Evolutionary conservation across 2,888 invertebrate species (phyloP).

Genomic region (Eristalis intricaria): DNA sequence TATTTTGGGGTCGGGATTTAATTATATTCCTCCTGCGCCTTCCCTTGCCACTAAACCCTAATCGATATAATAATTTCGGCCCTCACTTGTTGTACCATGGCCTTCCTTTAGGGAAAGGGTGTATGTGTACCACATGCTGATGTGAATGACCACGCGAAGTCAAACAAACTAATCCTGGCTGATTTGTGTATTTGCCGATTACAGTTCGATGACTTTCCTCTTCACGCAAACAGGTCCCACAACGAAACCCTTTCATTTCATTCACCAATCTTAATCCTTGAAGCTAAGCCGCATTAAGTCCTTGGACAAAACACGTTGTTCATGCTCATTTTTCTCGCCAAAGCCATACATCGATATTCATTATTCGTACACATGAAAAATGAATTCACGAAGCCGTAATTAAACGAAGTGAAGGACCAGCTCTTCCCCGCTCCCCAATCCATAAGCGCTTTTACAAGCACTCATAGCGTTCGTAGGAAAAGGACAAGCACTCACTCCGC

Average conservation of each 20-base stretch:
- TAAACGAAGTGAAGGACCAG: conserved; percentile 38
- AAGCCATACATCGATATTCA: conserved; percentile 70
- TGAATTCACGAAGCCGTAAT: conserved; percentile 68
- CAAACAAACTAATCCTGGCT: too few species aligned
- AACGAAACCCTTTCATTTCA: conserved; percentile 1
- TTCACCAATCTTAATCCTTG: conserved; percentile 1
- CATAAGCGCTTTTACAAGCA: background rate
- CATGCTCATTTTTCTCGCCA: conserved; percentile 56
- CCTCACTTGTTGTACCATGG: too few species aligned
- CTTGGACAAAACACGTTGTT: conserved; percentile 37
- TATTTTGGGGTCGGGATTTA: too few species aligned
- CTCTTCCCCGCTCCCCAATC: background rate
- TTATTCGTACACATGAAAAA: conserved; percentile 63
- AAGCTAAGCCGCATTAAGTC: conserved; percentile 40
- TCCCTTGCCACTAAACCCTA: too few species aligned
- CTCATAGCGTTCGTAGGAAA: background rate
- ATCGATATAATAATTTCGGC: too few species aligned
- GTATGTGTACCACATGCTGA: too few species aligned
- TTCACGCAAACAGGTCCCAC: too few species aligned
- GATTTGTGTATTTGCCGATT: too few species aligned
- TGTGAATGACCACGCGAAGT: too few species aligned
- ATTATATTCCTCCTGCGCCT: too few species aligned
- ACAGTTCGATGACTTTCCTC: too few species aligned
- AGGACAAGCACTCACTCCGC: conserved; percentile 9
- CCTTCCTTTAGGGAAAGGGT: too few species aligned